A percentile compares a stretch with the other conserved stretches of the same genome.
These are phyloP conservation scores for Agrotis ipsilon DNA, from an alignment of 2,888 invertebrate genomes.

Conservation along the genomic window DNA sequence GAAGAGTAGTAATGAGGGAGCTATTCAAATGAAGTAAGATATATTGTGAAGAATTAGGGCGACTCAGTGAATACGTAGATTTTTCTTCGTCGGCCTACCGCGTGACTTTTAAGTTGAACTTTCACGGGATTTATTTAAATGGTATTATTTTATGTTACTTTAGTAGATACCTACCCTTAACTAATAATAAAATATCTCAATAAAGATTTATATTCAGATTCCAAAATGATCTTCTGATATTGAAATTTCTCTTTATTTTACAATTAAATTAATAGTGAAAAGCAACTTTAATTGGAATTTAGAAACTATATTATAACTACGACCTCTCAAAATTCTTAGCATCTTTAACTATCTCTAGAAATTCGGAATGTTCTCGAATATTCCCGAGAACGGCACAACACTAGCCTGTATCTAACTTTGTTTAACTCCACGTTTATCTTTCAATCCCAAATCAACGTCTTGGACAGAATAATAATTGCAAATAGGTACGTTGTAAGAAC, in stretches of 20 bases:
- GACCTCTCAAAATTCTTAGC: constrained; percentile 6
- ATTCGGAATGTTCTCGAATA: neutral
- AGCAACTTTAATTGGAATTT: neutral
- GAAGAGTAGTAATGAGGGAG: constrained; percentile 48
- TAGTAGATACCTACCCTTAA: neutral
- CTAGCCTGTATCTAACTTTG: constrained; percentile 6
- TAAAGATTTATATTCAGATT: neutral
- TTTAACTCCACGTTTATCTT: constrained; percentile 39
- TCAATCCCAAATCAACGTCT: constrained; percentile 33
- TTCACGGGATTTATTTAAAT: constrained; percentile 1
- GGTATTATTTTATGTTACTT: neutral
- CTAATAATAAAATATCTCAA: neutral
- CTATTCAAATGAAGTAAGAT: constrained; percentile 60
- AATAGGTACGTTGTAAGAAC: constrained; percentile 8
- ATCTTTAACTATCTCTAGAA: neutral
- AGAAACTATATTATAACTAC: neutral
- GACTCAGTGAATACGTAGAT: constrained; percentile 51
- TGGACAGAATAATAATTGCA: constrained; percentile 16
- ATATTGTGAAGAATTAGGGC: constrained; percentile 54
- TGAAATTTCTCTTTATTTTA: neutral
- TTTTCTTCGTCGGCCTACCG: constrained; percentile 31
- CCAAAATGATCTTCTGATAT: neutral
- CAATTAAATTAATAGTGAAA: neutral
- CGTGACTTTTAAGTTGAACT: constrained; percentile 4
- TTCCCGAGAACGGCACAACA: constrained; percentile 17